Conservation (phyloP, 2,888 invertebrate genomes). For the Muscina levida region DNA sequence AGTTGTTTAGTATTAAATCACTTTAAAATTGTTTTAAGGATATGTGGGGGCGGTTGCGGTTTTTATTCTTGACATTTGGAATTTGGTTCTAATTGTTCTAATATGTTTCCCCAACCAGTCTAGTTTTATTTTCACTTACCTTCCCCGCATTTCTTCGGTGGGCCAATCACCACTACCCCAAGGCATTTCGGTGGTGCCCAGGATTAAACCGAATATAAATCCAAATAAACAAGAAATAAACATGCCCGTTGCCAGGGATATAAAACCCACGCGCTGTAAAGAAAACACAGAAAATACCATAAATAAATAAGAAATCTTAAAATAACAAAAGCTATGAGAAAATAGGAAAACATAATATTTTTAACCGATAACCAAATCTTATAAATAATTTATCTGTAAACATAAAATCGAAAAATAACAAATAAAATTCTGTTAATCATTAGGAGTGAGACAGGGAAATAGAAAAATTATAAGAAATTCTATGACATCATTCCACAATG, state of each 20-base stretch:
- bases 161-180: constrained; percentile 90
- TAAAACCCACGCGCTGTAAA: constrained; percentile 84
- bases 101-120: neutral
- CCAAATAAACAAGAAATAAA: constrained; percentile 88
- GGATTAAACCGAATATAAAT: constrained; percentile 88
- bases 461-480: too few species aligned
- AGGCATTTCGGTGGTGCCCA: constrained; percentile 87
- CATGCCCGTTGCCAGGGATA: constrained; percentile 86
- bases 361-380: too few species aligned
- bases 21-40: too few species aligned
- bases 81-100: too few species aligned
- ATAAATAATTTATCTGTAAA: too few species aligned
- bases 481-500: too few species aligned
- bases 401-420: too few species aligned
- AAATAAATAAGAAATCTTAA: neutral
- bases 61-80: neutral
- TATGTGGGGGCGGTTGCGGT: too few species aligned
- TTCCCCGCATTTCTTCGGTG: constrained; percentile 89
- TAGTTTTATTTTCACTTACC: constrained; percentile 79
- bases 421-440: too few species aligned
- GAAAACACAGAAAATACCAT: constrained; percentile 1
- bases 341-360: too few species aligned
- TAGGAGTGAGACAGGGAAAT: too few species aligned
- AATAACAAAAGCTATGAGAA: neutral
- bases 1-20: too few species aligned